Conservation (phyloP, 2,888 invertebrate species). For the Andrena fulva region DNA sequence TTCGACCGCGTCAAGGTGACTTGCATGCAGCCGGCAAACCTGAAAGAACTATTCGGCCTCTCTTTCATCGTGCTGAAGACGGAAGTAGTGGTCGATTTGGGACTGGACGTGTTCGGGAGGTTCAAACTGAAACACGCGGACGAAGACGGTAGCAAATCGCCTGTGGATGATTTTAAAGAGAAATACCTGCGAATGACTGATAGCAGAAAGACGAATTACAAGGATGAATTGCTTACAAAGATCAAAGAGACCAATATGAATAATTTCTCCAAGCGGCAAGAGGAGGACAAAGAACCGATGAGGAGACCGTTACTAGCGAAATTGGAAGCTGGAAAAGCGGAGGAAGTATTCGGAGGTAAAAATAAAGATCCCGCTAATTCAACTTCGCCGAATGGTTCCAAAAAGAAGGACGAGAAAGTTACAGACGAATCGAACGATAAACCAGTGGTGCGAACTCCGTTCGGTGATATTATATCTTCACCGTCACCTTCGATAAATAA, state of each 20-base stretch:
- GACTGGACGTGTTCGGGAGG: slow-evolving; percentile 79
- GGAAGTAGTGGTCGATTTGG: slow-evolving; percentile 77
- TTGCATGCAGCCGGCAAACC: slow-evolving; percentile 83
- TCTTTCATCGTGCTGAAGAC: slow-evolving; percentile 78
- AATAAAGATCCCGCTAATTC: slow-evolving; percentile 36
- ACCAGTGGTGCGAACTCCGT: slow-evolving; percentile 72
- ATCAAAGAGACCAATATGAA: slow-evolving; percentile 69
- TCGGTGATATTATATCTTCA: slow-evolving; percentile 76
- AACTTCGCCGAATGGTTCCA: not conserved
- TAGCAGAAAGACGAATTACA: slow-evolving; percentile 72
- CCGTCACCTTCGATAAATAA: slow-evolving; percentile 17
- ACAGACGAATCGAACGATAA: slow-evolving; percentile 23
- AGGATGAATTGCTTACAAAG: slow-evolving; percentile 72
- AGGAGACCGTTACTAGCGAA: slow-evolving; percentile 76
- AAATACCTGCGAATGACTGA: slow-evolving; percentile 73
- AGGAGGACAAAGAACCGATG: slow-evolving; percentile 65
- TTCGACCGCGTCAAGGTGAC: slow-evolving; percentile 81
- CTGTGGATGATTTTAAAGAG: slow-evolving; percentile 75
- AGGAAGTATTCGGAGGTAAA: slow-evolving; percentile 71
- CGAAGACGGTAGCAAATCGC: slow-evolving; percentile 38
- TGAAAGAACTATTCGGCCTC: slow-evolving; percentile 80
- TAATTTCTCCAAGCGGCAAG: slow-evolving; percentile 76
- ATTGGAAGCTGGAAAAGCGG: slow-evolving; percentile 72
- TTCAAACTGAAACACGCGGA: slow-evolving; percentile 78
- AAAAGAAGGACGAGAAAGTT: slow-evolving; percentile 26